Percentiles rank a stretch among this genome's conserved stretches.
Conservation (phyloP, 2,888 invertebrate genomes). For the Drosophila bunnanda region DNA sequence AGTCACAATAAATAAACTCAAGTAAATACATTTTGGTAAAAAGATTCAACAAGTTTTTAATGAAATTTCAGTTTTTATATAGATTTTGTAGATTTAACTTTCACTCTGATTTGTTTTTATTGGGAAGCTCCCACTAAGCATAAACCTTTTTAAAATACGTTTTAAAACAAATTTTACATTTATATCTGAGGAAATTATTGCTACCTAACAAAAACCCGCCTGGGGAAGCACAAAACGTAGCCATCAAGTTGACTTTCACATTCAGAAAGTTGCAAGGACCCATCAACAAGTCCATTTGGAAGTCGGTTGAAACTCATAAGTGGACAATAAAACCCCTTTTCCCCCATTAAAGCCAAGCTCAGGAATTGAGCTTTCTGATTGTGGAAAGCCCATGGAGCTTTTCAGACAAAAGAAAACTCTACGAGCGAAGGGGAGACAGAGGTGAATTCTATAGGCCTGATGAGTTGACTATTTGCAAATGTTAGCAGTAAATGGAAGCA, state of each 20-base stretch:
- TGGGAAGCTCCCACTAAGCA: too few species aligned
- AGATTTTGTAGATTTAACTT: background rate
- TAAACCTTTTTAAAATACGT: background rate
- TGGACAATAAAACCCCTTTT: slow-evolving; percentile 30
- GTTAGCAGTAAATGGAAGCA: slow-evolving; percentile 33
- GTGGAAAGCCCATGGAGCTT: slow-evolving; percentile 35
- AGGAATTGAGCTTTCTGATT: slow-evolving; percentile 32
- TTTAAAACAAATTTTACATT: background rate
- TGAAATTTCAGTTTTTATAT: background rate
- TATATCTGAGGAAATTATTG: background rate
- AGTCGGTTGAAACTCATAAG: slow-evolving; percentile 36
- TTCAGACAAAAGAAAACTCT: slow-evolving; percentile 17
- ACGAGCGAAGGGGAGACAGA: background rate
- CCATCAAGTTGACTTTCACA: slow-evolving; percentile 33
- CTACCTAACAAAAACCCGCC: background rate
- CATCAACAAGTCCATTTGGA: slow-evolving; percentile 34
- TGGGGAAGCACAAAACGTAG: background rate
- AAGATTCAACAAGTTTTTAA: background rate
- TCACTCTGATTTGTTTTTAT: background rate
- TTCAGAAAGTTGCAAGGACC: slow-evolving; percentile 25
- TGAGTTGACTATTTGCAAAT: slow-evolving; percentile 41
- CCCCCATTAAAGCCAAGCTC: slow-evolving; percentile 20
- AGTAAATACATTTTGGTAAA: background rate
- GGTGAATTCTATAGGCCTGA: slow-evolving; percentile 24
- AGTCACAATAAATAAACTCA: background rate